These are phyloP conservation scores for Micropoecilia bifurca DNA, from an alignment of 2,797 vertebrate species.

Conservation along the genomic window DNA sequence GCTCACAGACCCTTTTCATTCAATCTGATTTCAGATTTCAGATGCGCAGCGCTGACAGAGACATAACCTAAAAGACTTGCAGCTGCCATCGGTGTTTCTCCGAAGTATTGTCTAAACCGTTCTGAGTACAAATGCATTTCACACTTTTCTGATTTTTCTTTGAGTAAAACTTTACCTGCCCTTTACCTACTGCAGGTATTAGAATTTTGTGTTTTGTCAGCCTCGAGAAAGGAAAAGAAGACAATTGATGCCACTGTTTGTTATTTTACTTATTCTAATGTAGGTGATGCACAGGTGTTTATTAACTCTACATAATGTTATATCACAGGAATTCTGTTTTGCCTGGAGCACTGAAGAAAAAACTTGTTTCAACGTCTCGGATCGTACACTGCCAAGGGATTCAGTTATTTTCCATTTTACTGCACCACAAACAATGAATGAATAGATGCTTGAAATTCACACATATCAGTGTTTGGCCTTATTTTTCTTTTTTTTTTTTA, in stretches of 20 bases:
- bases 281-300: slow-evolving; percentile 32
- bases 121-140: not conserved
- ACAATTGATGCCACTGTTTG: slow-evolving; percentile 17
- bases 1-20: not conserved
- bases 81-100: not conserved
- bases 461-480: not conserved
- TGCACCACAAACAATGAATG: not conserved
- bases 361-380: slow-evolving; percentile 15
- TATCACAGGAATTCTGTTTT: slow-evolving; percentile 26
- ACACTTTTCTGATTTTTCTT: not conserved
- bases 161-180: not conserved
- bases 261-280: slow-evolving; percentile 32
- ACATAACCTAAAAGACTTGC: not conserved
- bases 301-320: slow-evolving; percentile 28
- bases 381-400: slow-evolving; percentile 1
- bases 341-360: slow-evolving; percentile 18
- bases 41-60: not conserved
- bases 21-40: not conserved
- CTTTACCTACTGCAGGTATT: not conserved
- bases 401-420: slow-evolving; percentile 10
- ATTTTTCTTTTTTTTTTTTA: slow-evolving; percentile 9
- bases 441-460: slow-evolving; percentile 1
- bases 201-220: not conserved
- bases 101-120: not conserved
- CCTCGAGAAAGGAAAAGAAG: slow-evolving; percentile 16